Percentiles rank a stretch among this genome's conserved stretches.
phyloP scores from a whole-genome alignment of 53 echinoderm and acorn worm species.

The Henricia sp. region DNA sequence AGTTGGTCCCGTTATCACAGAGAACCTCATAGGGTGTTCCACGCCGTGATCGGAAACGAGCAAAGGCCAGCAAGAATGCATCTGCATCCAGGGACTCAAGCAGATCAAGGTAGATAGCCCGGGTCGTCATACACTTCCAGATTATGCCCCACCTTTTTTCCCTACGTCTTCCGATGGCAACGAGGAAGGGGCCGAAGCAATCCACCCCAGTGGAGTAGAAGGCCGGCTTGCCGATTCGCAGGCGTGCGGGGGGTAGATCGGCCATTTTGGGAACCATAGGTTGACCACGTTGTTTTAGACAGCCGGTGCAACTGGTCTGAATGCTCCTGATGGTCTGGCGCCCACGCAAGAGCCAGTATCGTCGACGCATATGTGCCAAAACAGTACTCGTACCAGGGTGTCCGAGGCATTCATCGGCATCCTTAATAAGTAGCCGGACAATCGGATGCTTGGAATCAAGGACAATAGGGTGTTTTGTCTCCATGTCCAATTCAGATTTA shows the following conservation, averaged over 20 bases:
- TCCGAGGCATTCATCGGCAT: conserved; percentile 8
- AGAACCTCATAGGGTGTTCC: no score
- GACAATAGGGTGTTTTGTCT: conserved; percentile 7
- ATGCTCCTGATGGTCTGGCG: neutral
- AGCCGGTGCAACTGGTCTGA: conserved; percentile 27
- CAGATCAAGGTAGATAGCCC: neutral
- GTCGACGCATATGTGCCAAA: conserved; percentile 20
- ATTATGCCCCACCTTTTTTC: conserved; percentile 60
- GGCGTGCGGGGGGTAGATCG: conserved; percentile 56
- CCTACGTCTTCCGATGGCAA: conserved; percentile 46
- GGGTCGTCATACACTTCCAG: conserved; percentile 58
- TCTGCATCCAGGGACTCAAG: conserved; percentile 2
- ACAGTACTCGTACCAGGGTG: conserved; percentile 17
- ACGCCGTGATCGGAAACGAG: no score
- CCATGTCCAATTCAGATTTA: neutral
- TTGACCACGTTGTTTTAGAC: conserved; percentile 38
- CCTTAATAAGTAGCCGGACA: conserved; percentile 3
- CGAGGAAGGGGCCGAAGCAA: conserved; percentile 57
- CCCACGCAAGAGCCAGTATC: conserved; percentile 19
- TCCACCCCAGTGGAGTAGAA: conserved; percentile 71
- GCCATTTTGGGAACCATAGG: conserved; percentile 58
- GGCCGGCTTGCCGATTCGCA: conserved; percentile 58
- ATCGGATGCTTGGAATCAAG: conserved; percentile 4
- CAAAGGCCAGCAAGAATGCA: no score
- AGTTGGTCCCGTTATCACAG: no score